These are phyloP conservation scores for Empidonax alnorum DNA, from an alignment of 2,113 vertebrate species.

Conservation along the genomic window DNA sequence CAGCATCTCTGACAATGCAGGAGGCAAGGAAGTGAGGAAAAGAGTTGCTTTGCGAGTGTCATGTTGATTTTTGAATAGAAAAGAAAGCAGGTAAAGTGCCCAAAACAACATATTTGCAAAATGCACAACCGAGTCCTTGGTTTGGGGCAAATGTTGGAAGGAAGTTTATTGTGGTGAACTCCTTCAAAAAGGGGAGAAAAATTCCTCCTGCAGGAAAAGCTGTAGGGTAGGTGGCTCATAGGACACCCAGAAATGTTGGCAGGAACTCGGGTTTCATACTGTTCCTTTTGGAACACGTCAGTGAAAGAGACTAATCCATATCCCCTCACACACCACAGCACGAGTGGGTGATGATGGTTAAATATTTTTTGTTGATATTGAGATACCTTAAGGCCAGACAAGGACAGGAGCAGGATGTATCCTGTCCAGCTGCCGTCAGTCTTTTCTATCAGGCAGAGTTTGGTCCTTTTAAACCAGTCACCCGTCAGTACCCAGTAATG, in stretches of 20 bases:
- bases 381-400: neutral
- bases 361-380: neutral
- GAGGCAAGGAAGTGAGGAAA: neutral
- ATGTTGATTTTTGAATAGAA: conserved; percentile 31
- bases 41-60: neutral
- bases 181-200: neutral
- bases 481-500: neutral
- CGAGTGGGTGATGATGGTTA: neutral
- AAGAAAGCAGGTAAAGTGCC: neutral
- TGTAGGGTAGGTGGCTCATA: neutral
- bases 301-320: neutral
- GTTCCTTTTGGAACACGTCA: neutral
- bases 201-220: neutral
- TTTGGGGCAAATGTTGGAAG: neutral
- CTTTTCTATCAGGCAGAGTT: neutral
- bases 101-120: neutral
- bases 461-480: neutral
- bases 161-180: neutral
- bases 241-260: neutral
- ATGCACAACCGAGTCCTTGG: neutral
- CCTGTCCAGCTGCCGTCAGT: neutral
- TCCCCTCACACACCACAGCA: fast-evolving
- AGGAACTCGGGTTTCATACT: neutral
- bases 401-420: neutral
- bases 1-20: neutral